A percentile compares a stretch with the other conserved stretches of the same genome.
Evolutionary conservation across 2,888 invertebrate genomes (phyloP).

Genomic region (Siphonodentalium dalli): DNA sequence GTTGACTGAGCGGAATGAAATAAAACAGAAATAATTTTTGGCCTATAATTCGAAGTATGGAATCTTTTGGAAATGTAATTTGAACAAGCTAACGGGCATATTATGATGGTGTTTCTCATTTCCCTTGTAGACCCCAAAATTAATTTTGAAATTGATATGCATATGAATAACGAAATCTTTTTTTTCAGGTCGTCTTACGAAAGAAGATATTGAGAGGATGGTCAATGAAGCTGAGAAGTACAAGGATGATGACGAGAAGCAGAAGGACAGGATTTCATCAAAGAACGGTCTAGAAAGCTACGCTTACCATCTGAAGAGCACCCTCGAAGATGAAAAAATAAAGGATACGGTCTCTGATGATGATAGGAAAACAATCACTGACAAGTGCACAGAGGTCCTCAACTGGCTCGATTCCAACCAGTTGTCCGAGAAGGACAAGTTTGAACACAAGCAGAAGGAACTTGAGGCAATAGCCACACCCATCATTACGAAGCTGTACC

Average conservation of each 20-base stretch:
- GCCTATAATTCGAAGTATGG: no score
- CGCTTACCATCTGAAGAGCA: conserved; percentile 91
- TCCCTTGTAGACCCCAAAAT: no score
- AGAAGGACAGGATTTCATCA: conserved; percentile 73
- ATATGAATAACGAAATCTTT: no score
- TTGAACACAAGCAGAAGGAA: conserved; percentile 94
- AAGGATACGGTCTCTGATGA: conserved; percentile 87
- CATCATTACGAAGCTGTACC: conserved; percentile 93
- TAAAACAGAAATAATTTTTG: no score
- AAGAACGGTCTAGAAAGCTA: conserved; percentile 84
- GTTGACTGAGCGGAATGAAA: no score
- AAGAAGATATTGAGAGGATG: conserved; percentile 92
- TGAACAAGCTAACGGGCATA: no score
- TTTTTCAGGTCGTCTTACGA: conserved; percentile 74
- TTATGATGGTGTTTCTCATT: no score
- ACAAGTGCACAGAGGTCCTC: conserved; percentile 81
- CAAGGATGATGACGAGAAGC: conserved; percentile 73
- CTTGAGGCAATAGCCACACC: conserved; percentile 90
- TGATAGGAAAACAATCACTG: conserved; percentile 81
- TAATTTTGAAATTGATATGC: no score
- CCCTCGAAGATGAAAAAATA: conserved; percentile 88
- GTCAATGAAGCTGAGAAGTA: conserved; percentile 93
- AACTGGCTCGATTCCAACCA: conserved; percentile 70
- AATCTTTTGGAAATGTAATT: no score
- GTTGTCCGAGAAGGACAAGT: conserved; percentile 91